These are phyloP conservation scores for Eulemur rubriventer DNA, from an alignment of 2,797 vertebrate species.

Conservation along the genomic window DNA sequence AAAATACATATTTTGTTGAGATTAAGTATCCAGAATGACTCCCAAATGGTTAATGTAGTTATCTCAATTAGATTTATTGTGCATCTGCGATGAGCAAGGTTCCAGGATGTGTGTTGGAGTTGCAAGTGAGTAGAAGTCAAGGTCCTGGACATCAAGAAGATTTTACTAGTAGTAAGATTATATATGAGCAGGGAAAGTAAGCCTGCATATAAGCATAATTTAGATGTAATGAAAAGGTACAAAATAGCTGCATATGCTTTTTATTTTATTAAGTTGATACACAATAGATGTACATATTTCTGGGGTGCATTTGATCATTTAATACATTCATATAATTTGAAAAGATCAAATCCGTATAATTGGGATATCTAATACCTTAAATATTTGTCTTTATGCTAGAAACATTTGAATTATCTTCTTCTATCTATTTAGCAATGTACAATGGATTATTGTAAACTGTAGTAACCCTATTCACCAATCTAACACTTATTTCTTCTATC, in stretches of 20 bases:
- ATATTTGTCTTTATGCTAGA: neutral
- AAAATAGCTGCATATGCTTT: neutral
- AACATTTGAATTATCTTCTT: neutral
- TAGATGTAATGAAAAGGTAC: neutral
- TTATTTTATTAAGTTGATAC: neutral
- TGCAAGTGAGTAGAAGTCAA: neutral
- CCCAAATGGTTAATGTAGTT: neutral
- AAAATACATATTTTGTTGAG: slow-evolving; percentile 31
- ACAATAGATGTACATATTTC: neutral
- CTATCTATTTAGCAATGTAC: neutral
- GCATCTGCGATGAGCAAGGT: neutral
- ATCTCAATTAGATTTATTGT: slow-evolving; percentile 39
- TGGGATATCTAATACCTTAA: neutral
- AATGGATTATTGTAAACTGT: neutral
- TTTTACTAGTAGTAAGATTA: neutral
- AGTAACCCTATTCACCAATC: neutral
- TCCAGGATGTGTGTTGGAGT: neutral
- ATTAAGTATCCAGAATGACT: slow-evolving; percentile 45
- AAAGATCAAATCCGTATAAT: too few species aligned
- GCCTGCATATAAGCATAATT: neutral
- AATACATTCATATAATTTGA: neutral
- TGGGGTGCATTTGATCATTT: neutral
- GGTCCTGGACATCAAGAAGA: neutral
- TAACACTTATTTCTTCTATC: neutral
- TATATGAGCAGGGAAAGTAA: neutral